phyloP scores from a whole-genome alignment of 1,140 invertebrate species.

The Platyscapa corneri region DNA sequence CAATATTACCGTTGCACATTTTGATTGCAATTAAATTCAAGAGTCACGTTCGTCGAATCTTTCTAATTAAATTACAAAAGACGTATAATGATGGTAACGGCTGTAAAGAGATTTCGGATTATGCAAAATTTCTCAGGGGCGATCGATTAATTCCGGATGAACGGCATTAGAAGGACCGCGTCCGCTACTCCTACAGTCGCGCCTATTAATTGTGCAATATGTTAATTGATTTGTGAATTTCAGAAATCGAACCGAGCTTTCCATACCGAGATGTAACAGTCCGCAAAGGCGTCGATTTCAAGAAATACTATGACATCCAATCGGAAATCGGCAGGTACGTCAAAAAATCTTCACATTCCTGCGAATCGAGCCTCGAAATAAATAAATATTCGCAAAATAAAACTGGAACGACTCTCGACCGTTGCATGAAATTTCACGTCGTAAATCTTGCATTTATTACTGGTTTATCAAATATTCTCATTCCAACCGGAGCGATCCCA shows the following conservation, averaged over 20 bases:
- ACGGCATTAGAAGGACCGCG: no score
- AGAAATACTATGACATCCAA: constrained; percentile 86
- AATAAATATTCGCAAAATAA: background rate
- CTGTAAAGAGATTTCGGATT: no score
- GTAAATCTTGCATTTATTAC: background rate
- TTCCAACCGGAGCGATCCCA: background rate
- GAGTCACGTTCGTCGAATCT: no score
- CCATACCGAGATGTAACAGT: constrained; percentile 87
- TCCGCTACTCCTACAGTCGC: no score
- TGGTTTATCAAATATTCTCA: background rate
- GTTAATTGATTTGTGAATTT: constrained; percentile 59
- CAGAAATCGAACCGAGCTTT: constrained; percentile 90
- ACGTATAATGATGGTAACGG: no score
- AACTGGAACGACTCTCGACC: background rate
- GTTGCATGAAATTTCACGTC: no score
- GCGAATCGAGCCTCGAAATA: background rate
- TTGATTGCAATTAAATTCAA: no score
- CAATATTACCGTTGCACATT: no score
- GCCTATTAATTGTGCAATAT: background rate
- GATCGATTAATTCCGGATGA: no score
- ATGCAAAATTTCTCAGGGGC: no score
- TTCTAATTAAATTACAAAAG: no score
- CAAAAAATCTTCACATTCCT: background rate
- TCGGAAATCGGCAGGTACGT: constrained; percentile 85
- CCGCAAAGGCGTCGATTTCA: constrained; percentile 84